Base-by-base conservation (phyloP, 2,113 vertebrate species). In the Python bivittatus region DNA sequence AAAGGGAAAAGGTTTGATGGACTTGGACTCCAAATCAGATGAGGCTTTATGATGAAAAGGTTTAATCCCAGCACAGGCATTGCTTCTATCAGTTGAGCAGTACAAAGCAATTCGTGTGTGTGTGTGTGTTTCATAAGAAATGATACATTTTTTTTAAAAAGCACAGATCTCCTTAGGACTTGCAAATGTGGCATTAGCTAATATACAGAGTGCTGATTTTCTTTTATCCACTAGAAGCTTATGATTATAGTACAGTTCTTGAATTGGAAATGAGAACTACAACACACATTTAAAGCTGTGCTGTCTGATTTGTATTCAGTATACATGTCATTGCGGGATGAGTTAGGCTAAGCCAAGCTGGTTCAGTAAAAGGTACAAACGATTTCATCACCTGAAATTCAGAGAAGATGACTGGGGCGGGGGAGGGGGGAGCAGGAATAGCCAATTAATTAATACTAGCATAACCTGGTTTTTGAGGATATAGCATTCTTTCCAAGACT, bases 41-140 rank as follows among this genome's bases (percentile, higher is more conserved):
- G 99, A 99, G 99, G 98, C 98, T 99, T 99, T 98, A 98, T 99
- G 99, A 99, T 99, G 99, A 99, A 99, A 99, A 99, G 98, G 98
- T 98, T 97, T 99, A 99, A 99, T 99, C 99, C 98, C 98, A 98
- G 98, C 98, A 98, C 98, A 99, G 98, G 98, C 99, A 98, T 98
- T 98, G 98, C 98, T 98, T 99, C 98, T 98, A 99, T 99, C 98
- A 98, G 96, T 97, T 94, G 96, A 97, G 97, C 97, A 98, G 98
- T 99, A 99, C 98, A 99, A 99, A 99, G 98, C 97, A 94, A 98
- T 98, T 98, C 98, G 97, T 97, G 42, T 53, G n/a, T 86, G n/a
- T 88, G 23, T 88, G 98, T 97, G 98, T 97, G 98, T 98, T 98
- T 98, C 98, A 97, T 94, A 96, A 98, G 97, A 98, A 98, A 98